Percentiles rank a stretch among this genome's conserved stretches.
phyloP scores from a whole-genome alignment of 2,113 vertebrate species.

The Willisornis vidua region DNA sequence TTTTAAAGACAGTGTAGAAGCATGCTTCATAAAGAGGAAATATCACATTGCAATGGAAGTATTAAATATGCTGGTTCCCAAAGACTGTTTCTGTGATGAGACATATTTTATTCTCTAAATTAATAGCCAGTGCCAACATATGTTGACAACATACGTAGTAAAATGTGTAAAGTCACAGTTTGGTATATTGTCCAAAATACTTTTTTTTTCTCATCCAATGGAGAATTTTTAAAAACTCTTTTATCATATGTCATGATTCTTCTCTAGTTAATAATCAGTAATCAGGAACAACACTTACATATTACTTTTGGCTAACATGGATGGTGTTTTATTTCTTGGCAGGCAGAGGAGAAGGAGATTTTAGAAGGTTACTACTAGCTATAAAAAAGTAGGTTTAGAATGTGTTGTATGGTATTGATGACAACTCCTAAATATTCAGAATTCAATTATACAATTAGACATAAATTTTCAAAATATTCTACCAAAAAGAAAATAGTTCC shows the following conservation, averaged over 20 bases:
- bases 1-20: not conserved
- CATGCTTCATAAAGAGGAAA: not conserved
- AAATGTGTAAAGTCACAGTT: not conserved
- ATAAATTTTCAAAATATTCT: not conserved
- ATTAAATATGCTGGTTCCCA: not conserved
- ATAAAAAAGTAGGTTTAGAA: not conserved
- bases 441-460: not conserved
- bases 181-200: not conserved
- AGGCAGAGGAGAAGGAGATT: not conserved
- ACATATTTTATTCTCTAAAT: not conserved
- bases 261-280: not conserved
- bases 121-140: not conserved
- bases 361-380: not conserved
- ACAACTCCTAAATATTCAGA: not conserved
- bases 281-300: not conserved
- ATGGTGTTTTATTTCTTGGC: not conserved
- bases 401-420: not conserved
- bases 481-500: not conserved
- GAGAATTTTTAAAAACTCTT: not conserved
- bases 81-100: not conserved
- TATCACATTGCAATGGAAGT: not conserved
- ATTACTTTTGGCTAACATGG: not conserved
- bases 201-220: not conserved
- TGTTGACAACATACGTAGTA: not conserved
- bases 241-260: not conserved